These are phyloP conservation scores for Anas platyrhynchos DNA, from an alignment of 2,113 vertebrate genomes.

Conservation along the genomic window DNA sequence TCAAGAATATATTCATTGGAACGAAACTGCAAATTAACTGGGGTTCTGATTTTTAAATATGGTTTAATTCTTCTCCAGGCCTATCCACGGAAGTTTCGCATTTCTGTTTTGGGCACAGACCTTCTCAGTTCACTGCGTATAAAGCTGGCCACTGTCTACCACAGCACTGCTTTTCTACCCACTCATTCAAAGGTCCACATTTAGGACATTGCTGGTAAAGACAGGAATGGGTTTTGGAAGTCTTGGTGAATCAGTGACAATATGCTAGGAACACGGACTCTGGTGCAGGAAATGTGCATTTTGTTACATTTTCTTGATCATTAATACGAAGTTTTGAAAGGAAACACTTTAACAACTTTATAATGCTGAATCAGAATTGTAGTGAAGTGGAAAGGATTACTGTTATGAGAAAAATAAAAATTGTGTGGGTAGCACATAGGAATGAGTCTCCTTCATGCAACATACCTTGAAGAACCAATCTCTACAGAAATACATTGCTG, in stretches of 20 bases:
- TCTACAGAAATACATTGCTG: neutral
- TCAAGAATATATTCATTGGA: neutral
- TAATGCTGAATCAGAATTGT: neutral
- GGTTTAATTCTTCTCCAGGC: neutral
- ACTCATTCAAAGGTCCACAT: fast-evolving
- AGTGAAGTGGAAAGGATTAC: neutral
- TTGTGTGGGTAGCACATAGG: neutral
- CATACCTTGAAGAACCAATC: neutral
- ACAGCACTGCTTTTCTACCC: neutral
- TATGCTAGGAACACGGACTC: neutral
- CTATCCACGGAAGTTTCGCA: neutral
- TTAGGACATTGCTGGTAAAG: fast-evolving
- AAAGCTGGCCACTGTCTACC: neutral
- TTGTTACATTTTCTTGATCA: neutral
- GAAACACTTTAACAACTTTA: neutral
- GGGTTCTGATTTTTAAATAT: neutral
- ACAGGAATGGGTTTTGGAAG: neutral
- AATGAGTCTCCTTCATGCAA: neutral
- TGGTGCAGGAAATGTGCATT: fast-evolving
- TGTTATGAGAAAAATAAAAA: neutral
- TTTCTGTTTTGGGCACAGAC: neutral
- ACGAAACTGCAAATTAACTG: conserved; percentile 3
- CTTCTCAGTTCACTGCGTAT: neutral
- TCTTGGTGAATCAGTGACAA: neutral
- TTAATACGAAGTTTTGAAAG: neutral